These are phyloP conservation scores for Stegodyphus mimosarum DNA, from an alignment of 1,140 invertebrate genomes.

Conservation along the genomic window DNA sequence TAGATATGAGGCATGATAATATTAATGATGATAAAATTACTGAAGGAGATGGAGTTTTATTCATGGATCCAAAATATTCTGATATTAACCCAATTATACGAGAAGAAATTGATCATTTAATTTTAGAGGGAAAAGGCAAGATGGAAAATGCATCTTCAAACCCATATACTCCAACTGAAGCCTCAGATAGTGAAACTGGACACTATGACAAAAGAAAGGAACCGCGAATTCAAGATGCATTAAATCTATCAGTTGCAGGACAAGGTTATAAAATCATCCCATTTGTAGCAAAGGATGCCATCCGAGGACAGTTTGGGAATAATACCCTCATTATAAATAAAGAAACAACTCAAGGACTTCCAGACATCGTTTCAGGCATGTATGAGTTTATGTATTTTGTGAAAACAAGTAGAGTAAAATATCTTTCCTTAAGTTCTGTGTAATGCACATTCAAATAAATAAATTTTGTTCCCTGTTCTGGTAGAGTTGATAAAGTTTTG, in stretches of 20 bases:
- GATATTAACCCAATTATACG: background rate
- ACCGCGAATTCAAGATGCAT: constrained; percentile 46
- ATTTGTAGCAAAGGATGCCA: constrained; percentile 82
- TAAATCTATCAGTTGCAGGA: constrained; percentile 9
- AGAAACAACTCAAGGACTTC: constrained; percentile 19
- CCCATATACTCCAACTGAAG: background rate
- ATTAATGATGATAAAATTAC: constrained; percentile 13
- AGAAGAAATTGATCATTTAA: no score
- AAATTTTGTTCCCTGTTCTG: no score
- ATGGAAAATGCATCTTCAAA: background rate
- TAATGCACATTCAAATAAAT: no score
- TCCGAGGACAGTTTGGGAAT: constrained; percentile 69
- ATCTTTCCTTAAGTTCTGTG: no score
- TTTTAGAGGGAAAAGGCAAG: background rate
- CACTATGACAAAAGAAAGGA: constrained; percentile 40
- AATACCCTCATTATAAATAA: background rate
- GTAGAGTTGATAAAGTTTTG: no score
- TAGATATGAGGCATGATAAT: background rate
- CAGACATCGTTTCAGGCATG: constrained; percentile 53
- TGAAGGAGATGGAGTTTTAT: constrained; percentile 49
- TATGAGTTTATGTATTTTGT: background rate
- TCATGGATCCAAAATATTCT: constrained; percentile 47
- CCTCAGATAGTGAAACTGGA: background rate
- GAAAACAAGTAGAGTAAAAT: no score
- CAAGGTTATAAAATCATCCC: constrained; percentile 75